These are phyloP conservation scores for Patagioenas fasciata DNA, from an alignment of 2,113 vertebrate genomes.

Conservation along the genomic window DNA sequence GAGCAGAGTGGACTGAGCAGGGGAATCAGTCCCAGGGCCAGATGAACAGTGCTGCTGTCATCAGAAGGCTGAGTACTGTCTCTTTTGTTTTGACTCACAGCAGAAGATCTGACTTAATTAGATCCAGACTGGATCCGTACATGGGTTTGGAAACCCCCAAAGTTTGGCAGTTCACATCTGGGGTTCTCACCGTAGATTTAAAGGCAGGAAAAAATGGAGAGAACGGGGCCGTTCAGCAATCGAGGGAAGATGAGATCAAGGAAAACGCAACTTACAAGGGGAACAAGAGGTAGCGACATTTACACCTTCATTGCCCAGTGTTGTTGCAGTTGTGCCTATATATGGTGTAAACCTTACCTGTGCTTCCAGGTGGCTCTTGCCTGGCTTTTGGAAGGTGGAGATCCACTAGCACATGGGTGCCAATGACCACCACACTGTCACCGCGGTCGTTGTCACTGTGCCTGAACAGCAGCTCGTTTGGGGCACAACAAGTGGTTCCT, in stretches of 20 bases:
- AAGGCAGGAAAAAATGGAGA: neutral
- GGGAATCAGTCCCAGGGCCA: neutral
- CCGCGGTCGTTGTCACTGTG: neutral
- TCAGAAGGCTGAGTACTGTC: neutral
- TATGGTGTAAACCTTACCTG: rapidly evolving
- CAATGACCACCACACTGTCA: neutral
- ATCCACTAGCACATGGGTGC: rapidly evolving
- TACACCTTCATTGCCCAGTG: neutral
- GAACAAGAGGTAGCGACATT: neutral
- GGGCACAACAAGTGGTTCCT: neutral
- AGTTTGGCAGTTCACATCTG: neutral
- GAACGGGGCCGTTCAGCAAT: neutral
- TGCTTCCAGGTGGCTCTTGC: neutral
- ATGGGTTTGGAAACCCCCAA: neutral
- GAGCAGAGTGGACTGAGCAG: neutral
- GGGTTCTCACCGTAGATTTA: neutral
- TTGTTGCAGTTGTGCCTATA: neutral
- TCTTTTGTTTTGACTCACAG: neutral
- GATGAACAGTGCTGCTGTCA: neutral
- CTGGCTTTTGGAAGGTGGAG: neutral
- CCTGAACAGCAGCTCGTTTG: slow-evolving; percentile 13
- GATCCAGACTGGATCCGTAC: neutral
- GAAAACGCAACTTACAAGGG: rapidly evolving
- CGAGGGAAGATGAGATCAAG: neutral
- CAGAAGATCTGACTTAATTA: neutral